Evolutionary conservation across 2,888 invertebrate species (phyloP), one percentile per base, ranked within the genome.

Genomic region (Selenia dentaria): DNA sequence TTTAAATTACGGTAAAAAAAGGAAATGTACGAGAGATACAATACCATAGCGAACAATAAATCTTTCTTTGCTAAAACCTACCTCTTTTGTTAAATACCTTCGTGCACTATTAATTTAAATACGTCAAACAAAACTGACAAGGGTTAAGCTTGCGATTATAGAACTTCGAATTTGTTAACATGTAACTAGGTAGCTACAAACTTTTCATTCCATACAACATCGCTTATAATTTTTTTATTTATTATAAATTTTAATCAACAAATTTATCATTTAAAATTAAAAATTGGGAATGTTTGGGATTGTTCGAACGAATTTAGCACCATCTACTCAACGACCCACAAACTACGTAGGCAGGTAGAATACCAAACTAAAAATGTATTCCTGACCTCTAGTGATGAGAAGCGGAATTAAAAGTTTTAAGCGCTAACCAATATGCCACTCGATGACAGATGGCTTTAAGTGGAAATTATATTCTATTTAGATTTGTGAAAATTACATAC

Each of bases 331-430:
- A 62, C 53, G 44, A 51, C 38, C 10, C 18, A 45, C 41, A 75
- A 83, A 88, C 84, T 82, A 82, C 26, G 1, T 20, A 14, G 1
- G 31, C 71, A 59, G 64, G 66, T 53, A 70, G 59, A 67, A 62
- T 64, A 60, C 61, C 33, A 57, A 77, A 70, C 63, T 75, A 75
- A 73, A 56, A 72, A 66, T 26, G 48, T 41, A 43, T 35, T 50
- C 54, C 75, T 81, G 89, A 83, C 89, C 84, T 84, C 89, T 88
- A 59, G 62, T 62, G 83, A 56, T 59, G 73, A 85, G 80, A 83
- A 79, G 88, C 59, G 18, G 54, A 64, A 76, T 67, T 68, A 67
- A 56, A 57, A 34, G 9, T 48, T 70, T 46, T 51, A 60, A 55
- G 48, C 59, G 66, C 57, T n/a, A n/a, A n/a, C 51, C 57, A 59